Base-by-base conservation (phyloP, 2,113 vertebrate genomes). In the Pseudorhombus dupliciocellatus region DNA sequence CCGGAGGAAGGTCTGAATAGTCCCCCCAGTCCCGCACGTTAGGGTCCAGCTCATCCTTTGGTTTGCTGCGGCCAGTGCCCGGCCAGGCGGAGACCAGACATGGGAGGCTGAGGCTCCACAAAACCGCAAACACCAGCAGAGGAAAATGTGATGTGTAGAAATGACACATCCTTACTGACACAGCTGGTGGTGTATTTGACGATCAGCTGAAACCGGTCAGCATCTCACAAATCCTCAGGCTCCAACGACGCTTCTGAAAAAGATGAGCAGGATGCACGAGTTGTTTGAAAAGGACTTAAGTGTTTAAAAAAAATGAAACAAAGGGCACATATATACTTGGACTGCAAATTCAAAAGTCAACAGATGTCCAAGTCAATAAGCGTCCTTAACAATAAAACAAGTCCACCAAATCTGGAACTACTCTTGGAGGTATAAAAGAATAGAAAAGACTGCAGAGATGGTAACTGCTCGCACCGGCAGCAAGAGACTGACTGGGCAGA, bases 11-110 rank as follows among this genome's bases (percentile, higher is more conserved):
- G 65, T 83, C 91, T 22, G 91, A 92, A 42, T 91, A 92, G 77
- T 92, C 91, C 46, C 89, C 91, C 91, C 91, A 92, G 57, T 92
- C 91, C 65, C 75, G 84, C 7, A 91, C 84, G 46, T 90, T 91
- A 0, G 91, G 86, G 73, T 92, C 87, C 55, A 75, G 57, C 26
- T 79, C 52, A 6, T 83, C 70, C 69, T 89, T 89, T 48, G 76
- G 52, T 44, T 81, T 86, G 48, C 69, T 63, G 2, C 44, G 73
- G 51, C 50, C 56, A 22, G 70, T 60, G 37, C 70, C 66, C 3
- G 77, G 51, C 83, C 75, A 67, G 7, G 84, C 77, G 0, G 77
- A 72, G 2, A 78, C 79, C 25, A 81, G 58, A 64, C 58, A 26
- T 0, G 63, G 60, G 63, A 18, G 77, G 77, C 67, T 44, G 77